These are phyloP conservation scores for Cephus sareptanus DNA, from an alignment of 2,888 invertebrate species.

Conservation along the genomic window DNA sequence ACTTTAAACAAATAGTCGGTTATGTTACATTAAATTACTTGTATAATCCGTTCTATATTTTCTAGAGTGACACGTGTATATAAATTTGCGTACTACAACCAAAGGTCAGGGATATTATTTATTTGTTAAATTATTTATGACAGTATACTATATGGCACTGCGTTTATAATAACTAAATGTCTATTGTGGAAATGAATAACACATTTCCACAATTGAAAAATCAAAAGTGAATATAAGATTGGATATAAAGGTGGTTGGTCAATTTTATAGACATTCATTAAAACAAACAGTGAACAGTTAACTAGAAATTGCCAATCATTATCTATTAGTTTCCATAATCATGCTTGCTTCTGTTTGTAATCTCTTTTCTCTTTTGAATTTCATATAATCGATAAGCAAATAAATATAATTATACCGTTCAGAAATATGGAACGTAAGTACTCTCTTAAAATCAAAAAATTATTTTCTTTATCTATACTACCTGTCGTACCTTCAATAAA, in stretches of 20 bases:
- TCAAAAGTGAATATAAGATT: not conserved
- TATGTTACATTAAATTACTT: not conserved
- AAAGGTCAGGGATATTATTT: not conserved
- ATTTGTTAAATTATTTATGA: not conserved
- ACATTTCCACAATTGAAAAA: not conserved
- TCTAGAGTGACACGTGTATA: not conserved
- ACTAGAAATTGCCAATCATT: not conserved
- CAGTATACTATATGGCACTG: not conserved
- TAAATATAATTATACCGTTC: too few relatives aligned
- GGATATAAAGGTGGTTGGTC: not conserved
- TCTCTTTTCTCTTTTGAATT: not conserved
- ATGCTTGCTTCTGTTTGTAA: not conserved
- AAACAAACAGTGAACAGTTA: not conserved
- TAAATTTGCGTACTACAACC: not conserved
- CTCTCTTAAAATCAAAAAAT: not conserved
- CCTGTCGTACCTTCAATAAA: not conserved
- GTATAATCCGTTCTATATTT: not conserved
- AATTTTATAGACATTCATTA: not conserved
- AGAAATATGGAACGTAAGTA: not conserved
- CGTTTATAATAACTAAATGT: not conserved
- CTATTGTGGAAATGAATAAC: not conserved
- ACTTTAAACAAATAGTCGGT: not conserved
- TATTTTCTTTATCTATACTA: not conserved
- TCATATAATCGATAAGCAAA: not conserved
- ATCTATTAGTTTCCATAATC: not conserved